These are phyloP conservation scores for Carollia perspicillata DNA, from an alignment of 2,113 vertebrate genomes.

Conservation along the genomic window DNA sequence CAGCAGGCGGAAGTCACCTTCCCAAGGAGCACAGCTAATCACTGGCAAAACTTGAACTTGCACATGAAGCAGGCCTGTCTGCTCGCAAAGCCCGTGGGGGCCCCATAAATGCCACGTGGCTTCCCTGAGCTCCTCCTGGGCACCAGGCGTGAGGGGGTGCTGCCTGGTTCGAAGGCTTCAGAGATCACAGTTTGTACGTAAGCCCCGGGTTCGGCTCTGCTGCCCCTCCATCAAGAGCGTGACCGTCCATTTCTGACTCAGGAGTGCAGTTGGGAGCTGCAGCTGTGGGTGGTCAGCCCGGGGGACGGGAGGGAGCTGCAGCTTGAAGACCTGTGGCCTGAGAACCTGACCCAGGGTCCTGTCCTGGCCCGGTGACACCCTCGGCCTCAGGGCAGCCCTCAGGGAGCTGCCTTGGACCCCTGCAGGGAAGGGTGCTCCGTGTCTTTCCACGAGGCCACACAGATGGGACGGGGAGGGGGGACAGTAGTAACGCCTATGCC, in stretches of 20 bases:
- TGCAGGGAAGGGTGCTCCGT: rapidly evolving
- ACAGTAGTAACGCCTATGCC: neutral
- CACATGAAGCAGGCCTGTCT: neutral
- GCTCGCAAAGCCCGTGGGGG: rapidly evolving
- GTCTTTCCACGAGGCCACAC: neutral
- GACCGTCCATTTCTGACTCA: neutral
- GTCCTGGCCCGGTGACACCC: neutral
- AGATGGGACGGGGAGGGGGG: too few relatives aligned
- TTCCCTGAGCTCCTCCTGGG: rapidly evolving
- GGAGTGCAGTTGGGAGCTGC: rapidly evolving
- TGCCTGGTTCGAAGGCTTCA: rapidly evolving
- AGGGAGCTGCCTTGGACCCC: neutral
- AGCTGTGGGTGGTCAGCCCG: neutral
- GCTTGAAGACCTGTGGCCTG: neutral
- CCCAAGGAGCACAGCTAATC: neutral
- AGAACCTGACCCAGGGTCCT: neutral
- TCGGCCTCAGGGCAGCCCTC: neutral
- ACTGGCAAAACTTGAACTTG: neutral
- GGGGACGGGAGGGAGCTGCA: too few relatives aligned
- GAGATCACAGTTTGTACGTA: rapidly evolving
- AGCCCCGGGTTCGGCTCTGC: neutral
- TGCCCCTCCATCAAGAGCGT: rapidly evolving
- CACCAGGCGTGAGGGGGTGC: rapidly evolving
- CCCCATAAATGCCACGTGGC: rapidly evolving
- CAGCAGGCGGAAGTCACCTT: rapidly evolving